Base-by-base conservation (phyloP, 2,797 vertebrate species). In the Apogon hyalosoma region DNA sequence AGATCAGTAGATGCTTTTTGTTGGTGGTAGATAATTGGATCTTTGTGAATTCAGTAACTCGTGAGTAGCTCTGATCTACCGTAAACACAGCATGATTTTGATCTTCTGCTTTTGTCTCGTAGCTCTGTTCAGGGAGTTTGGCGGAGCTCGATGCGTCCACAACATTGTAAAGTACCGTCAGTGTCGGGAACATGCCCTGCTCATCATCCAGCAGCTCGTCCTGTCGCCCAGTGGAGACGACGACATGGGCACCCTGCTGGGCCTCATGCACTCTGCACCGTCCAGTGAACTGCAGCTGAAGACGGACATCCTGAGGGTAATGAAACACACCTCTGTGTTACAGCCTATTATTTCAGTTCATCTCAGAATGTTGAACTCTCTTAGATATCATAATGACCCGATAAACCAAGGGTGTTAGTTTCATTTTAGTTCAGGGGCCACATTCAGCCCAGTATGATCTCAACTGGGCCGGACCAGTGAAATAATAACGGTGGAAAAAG, bases 101-200 rank as follows among this genome's bases (percentile, higher is more conserved):
- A 33, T 33, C 1, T 11, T 54, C 3, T 40, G 6, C 6, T 18
- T 38, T 10, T 7, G 0, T 39, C 24, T 40, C 10, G 13, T 82
- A 98, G 96, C 96, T 62, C 93, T 97, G 72, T 99, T 99, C 88
- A 94, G 98, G 57, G 98, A 99, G 87, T 99, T 99, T 61, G 98
- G 98, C 0, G 98, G 98, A 0, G 98, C 98, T 0, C 93, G 98
- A 1, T 99, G 98, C 0, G 98, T 98, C 0, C 98, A 99, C 88
- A 99, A 99, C 85, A 99, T 99, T 1, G 95, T 99, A n/a, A 97
- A 93, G 92, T 99, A 99, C 66, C 94, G 96, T 0, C 97, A 99
- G 80, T 99, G 98, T 69, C 94, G 98, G 3, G 97, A 97, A 73
- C 96, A 98, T 0, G 97, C 98, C 0, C 90, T 99, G 82, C 95